Conservation (phyloP, 2,888 invertebrate species). For the Anoncus sp. region DNA sequence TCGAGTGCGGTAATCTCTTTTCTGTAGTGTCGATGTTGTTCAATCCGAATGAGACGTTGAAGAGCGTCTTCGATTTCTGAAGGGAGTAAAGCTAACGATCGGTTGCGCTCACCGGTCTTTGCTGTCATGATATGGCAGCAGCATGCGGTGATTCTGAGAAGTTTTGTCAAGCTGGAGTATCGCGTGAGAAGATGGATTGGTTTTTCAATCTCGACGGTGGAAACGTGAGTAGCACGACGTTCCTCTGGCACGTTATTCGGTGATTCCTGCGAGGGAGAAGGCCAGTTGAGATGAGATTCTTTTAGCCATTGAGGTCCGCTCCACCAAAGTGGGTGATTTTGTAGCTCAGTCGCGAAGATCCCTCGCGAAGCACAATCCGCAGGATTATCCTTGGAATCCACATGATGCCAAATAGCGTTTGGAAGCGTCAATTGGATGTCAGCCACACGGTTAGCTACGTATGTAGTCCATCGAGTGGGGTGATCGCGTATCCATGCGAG, state of each 20-base stretch:
- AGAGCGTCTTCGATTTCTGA: conserved; percentile 20
- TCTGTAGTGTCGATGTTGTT: conserved; percentile 23
- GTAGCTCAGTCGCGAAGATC: background rate
- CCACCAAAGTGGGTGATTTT: conserved; percentile 34
- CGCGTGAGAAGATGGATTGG: background rate
- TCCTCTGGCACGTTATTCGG: background rate
- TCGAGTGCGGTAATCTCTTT: background rate
- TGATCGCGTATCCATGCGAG: conserved; percentile 41
- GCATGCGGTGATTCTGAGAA: conserved; percentile 4
- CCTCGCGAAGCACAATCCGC: conserved; percentile 68
- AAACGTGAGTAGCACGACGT: background rate
- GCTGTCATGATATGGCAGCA: background rate
- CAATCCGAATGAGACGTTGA: conserved; percentile 8
- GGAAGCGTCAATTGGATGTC: conserved; percentile 64
- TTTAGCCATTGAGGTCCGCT: conserved; percentile 56
- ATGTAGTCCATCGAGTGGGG: conserved; percentile 62
- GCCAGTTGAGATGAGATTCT: conserved; percentile 30
- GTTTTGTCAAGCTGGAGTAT: background rate
- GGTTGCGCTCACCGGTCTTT: background rate
- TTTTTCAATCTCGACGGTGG: background rate
- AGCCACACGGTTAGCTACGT: conserved; percentile 69
- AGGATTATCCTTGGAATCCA: conserved; percentile 66
- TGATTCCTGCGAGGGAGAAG: background rate
- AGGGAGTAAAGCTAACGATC: background rate
- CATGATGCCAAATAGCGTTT: conserved; percentile 66